Evolutionary conservation across 2,888 invertebrate genomes (phyloP).

Genomic region (Deilephila porcellus): DNA sequence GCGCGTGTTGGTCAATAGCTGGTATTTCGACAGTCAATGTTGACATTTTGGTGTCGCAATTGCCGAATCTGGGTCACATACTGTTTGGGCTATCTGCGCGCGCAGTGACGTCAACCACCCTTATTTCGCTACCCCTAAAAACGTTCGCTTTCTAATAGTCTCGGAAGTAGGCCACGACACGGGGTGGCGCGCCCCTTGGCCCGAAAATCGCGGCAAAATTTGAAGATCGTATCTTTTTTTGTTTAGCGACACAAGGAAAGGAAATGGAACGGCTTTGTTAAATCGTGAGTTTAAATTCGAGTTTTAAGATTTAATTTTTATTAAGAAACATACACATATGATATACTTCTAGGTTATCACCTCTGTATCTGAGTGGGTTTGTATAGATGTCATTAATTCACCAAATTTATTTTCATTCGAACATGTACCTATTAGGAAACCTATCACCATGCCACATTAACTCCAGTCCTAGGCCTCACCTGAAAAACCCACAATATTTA

Average conservation of each 20-base stretch:
- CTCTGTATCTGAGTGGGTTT: no score
- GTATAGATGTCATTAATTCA: no score
- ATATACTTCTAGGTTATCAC: no score
- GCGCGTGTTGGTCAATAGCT: slow-evolving; percentile 64
- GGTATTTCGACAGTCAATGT: slow-evolving; percentile 62
- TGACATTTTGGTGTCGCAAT: slow-evolving; percentile 79
- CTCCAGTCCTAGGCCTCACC: no score
- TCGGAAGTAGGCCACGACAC: slow-evolving; percentile 6
- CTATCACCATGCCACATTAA: no score
- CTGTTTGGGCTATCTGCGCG: slow-evolving; percentile 68
- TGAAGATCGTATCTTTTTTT: neutral
- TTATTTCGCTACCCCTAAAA: slow-evolving; percentile 53
- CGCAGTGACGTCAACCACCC: slow-evolving; percentile 76
- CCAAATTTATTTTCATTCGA: no score
- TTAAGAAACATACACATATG: no score
- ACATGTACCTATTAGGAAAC: no score
- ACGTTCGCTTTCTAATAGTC: slow-evolving; percentile 65
- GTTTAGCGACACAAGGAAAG: neutral
- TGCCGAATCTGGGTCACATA: slow-evolving; percentile 68
- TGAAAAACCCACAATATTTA: no score
- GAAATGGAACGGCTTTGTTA: neutral
- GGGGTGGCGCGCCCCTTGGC: neutral
- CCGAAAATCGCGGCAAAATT: slow-evolving; percentile 11
- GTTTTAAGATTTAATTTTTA: no score
- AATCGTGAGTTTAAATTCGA: no score